Evolutionary conservation across 2,797 vertebrate species (phyloP), one percentile per base, ranked within the genome.

Genomic region (Pseudomugil tenellus): DNA sequence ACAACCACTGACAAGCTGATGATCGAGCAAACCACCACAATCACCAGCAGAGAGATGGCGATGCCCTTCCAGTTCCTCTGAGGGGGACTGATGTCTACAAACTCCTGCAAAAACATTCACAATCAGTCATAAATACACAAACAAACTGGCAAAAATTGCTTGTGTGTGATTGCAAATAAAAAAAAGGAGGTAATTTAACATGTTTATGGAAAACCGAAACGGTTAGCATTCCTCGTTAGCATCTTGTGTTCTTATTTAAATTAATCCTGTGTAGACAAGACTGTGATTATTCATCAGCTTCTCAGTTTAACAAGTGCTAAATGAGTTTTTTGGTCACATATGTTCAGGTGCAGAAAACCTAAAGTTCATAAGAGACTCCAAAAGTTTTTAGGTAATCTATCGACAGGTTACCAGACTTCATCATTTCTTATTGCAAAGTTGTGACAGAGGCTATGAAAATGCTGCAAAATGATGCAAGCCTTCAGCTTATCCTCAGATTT

Each of bases 61-160:
- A 97, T 97, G 81, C 96, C 96, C 79, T 96, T 97, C 96, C 96
- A 97, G 93, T 97, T 97, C 92, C 95, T 96, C 94, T 96, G 95
- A 7, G 96, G 92, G 62, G 96, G 94, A 80, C 93, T 96, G 90
- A 94, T 94, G 73, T 95, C 92, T 82, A 91, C 92, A 55, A 90
- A 90, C 51, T 93, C 92, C 92, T 93, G 83, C 60, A 76, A 14
- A 77, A 93, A 93, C 11, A 92, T 19, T n/a, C 91, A 16, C 89
- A 92, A 8, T 28, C 29, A 10, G 32, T 17, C 17, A 63, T 3
- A 62, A 54, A 43, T 43, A 28, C 6, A 63, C 11, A 4, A 16
- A 58, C 0, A 11, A 46, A 32, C n/a, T 53, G 23, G 11, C 34
- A 23, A n/a, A 51, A 28, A 32, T 32, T 35, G 8, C 48, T 35